Evolutionary conservation across 1,140 invertebrate genomes (phyloP).

Genomic region (Caenorhabditis latens): DNA sequence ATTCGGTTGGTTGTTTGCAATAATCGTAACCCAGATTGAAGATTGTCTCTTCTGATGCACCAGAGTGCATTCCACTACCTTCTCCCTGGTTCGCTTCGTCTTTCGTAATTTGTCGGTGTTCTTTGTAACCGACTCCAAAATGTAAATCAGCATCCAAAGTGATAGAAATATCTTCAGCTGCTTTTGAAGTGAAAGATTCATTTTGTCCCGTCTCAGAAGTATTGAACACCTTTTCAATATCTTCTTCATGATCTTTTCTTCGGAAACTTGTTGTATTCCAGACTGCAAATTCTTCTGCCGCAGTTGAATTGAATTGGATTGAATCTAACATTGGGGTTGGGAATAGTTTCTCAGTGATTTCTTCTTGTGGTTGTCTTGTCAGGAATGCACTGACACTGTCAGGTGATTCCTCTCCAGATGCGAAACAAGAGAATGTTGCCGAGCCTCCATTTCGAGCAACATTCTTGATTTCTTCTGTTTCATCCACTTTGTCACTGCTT

Average conservation of each 20-base stretch:
- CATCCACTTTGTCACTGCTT: constrained; percentile 49
- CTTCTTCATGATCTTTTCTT: constrained; percentile 36
- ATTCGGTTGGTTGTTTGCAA: constrained; percentile 50
- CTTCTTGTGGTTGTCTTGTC: constrained; percentile 28
- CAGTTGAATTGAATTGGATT: constrained; percentile 34
- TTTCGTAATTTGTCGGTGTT: constrained; percentile 65
- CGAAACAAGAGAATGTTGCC: constrained; percentile 42
- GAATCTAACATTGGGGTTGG: constrained; percentile 34
- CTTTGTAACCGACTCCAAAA: constrained; percentile 48
- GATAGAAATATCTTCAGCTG: constrained; percentile 57
- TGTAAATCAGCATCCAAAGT: constrained; percentile 58
- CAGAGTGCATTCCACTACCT: constrained; percentile 56
- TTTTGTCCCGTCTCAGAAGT: constrained; percentile 28
- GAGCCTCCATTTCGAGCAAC: constrained; percentile 53
- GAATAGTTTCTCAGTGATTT: not conserved
- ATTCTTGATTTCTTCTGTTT: constrained; percentile 16
- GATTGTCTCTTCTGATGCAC: constrained; percentile 61
- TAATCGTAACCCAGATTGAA: constrained; percentile 58
- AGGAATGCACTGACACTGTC: constrained; percentile 51
- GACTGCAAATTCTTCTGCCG: constrained; percentile 51
- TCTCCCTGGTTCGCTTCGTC: constrained; percentile 63
- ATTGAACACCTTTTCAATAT: constrained; percentile 32
- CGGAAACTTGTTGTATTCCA: constrained; percentile 36
- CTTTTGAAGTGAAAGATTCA: constrained; percentile 51
- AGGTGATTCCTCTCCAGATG: constrained; percentile 52